phyloP scores from a whole-genome alignment of 2,113 vertebrate genomes.

The Anoplopoma fimbria region DNA sequence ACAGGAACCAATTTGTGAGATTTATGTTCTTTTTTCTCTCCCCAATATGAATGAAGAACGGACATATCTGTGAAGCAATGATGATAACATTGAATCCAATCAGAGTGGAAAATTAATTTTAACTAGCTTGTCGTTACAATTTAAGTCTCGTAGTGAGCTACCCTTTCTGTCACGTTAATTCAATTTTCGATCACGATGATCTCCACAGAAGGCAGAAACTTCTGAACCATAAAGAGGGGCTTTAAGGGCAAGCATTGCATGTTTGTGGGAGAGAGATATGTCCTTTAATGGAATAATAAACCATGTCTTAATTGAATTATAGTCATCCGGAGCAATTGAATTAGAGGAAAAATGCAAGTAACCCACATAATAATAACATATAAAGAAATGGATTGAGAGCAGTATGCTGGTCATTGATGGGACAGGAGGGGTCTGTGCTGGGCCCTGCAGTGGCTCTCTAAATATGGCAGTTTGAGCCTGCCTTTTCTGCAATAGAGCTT shows the following conservation, averaged over 20 bases:
- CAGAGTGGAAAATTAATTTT: slow-evolving; percentile 85
- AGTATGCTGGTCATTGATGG: slow-evolving; percentile 75
- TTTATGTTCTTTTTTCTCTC: slow-evolving; percentile 75
- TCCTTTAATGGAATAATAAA: slow-evolving; percentile 82
- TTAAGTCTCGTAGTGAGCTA: slow-evolving; percentile 76
- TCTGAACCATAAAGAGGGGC: slow-evolving; percentile 74
- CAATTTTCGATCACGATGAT: slow-evolving; percentile 77
- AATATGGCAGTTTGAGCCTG: slow-evolving; percentile 48
- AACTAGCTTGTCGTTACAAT: slow-evolving; percentile 81
- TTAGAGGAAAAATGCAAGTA: slow-evolving; percentile 78
- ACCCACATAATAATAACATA: slow-evolving; percentile 81
- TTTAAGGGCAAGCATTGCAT: slow-evolving; percentile 71
- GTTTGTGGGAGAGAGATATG: slow-evolving; percentile 73
- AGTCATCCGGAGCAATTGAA: slow-evolving; percentile 75
- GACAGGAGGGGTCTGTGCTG: slow-evolving; percentile 67
- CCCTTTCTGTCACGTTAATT: slow-evolving; percentile 80
- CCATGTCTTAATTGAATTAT: slow-evolving; percentile 82
- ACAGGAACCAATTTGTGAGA: slow-evolving; percentile 81
- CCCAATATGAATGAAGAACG: slow-evolving; percentile 82
- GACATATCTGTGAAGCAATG: slow-evolving; percentile 74
- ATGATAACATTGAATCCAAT: slow-evolving; percentile 82
- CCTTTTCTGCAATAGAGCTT: slow-evolving; percentile 36
- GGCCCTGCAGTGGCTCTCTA: slow-evolving; percentile 28
- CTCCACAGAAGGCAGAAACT: slow-evolving; percentile 69
- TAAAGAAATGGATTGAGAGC: slow-evolving; percentile 82